Evolutionary conservation across 1,140 invertebrate species (phyloP).

Genomic region (Colletes latitarsis): DNA sequence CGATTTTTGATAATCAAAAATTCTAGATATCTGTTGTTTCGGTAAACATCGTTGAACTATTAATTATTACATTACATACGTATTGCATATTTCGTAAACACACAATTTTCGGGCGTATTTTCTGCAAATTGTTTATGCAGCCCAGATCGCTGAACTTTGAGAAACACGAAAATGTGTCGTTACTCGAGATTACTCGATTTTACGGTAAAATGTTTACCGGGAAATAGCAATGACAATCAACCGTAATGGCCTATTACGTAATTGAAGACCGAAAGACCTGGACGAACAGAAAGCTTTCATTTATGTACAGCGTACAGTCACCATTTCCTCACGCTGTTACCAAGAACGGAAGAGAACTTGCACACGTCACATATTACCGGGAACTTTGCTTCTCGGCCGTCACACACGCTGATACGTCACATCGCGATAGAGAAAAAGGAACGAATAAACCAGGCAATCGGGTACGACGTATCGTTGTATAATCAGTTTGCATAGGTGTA

Average conservation of each 20-base stretch:
- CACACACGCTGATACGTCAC: neutral
- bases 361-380: neutral
- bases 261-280: neutral
- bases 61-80: too few relatives aligned
- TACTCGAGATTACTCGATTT: neutral
- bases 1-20: too few relatives aligned
- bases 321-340: neutral
- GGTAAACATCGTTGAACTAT: too few relatives aligned
- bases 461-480: neutral
- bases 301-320: neutral
- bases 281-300: neutral
- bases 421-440: neutral
- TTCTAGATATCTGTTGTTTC: too few relatives aligned
- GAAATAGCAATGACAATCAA: neutral
- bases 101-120: too few relatives aligned
- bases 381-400: neutral
- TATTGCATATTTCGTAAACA: too few relatives aligned
- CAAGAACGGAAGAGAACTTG: neutral
- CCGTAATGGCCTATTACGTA: neutral
- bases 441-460: slow-evolving; percentile 2
- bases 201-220: neutral
- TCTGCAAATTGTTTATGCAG: too few relatives aligned
- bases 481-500: slow-evolving; percentile 3
- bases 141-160: too few relatives aligned
- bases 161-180: neutral